Base-by-base conservation (phyloP, 1,140 invertebrate species). In the Uloborus diversus region DNA sequence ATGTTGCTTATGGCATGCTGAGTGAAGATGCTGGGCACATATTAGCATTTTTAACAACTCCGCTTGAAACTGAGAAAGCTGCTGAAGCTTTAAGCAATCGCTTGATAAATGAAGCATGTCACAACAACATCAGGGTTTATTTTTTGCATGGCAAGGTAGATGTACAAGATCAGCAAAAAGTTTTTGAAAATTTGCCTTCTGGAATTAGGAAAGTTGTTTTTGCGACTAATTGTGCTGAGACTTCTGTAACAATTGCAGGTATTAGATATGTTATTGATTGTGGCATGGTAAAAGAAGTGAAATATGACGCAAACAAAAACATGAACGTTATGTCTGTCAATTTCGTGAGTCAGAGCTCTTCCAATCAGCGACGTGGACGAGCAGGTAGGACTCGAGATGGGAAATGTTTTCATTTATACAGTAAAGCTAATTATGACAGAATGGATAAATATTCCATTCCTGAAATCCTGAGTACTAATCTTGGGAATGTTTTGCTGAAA, bases 181-280 rank as follows among this genome's bases (percentile, higher is more conserved):
- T 81, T 27, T 76, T 57, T 83, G 47, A 49, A 73, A 13, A 30
- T 64, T 14, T 93, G 1, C 90, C 93, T 9, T 90, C 91, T 83
- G 91, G 91, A 30, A 89, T 90, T 0, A 28, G 97, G 81, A 99
- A 99, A 88, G 98, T 97, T 85, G 96, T 99, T 80, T 91, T 99
- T 4, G 95, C 96, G 1, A 99, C 98, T 20, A 99, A 99, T 85
- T 99, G 99, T 80, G 97, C 97, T 0, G 97, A 99, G 89, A 99
- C 97, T 1, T 99, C 97, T 4, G 92, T 99, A 7, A 99, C 98
- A 0, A 98, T 99, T 75, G 97, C 99, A 88, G 97, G 97, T 2
- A 94, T 99, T 81, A 88, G 96, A 85, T 99, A 99, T 89, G 97
- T 99, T 4, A 91, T 96, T 9, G 98, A 99, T 87, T 98, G 96